Conservation (phyloP, 2,797 vertebrate species). For the Sebastes steindachneri region DNA sequence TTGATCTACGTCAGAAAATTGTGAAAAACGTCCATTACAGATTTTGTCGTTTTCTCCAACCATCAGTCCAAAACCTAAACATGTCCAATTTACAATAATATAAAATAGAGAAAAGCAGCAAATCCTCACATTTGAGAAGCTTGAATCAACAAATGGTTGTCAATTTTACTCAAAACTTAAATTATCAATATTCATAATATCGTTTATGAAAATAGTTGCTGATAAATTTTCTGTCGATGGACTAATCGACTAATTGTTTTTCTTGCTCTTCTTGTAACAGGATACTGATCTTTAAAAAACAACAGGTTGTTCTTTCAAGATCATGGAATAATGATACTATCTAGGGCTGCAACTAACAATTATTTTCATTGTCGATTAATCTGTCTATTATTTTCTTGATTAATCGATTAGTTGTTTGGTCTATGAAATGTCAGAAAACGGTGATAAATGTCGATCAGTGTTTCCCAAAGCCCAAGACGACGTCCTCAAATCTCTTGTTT, state of each 20-base stretch:
- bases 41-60: background rate
- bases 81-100: background rate
- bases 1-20: background rate
- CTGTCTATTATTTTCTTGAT: rapidly evolving
- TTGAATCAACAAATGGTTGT: background rate
- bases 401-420: no score
- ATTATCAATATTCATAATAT: no score
- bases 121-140: background rate
- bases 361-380: no score
- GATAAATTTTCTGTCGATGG: background rate
- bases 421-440: no score
- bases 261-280: background rate
- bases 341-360: no score
- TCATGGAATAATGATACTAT: background rate
- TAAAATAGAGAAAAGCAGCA: background rate
- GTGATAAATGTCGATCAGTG: no score
- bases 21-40: rapidly evolving
- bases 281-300: background rate
- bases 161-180: background rate
- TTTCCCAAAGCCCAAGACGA: no score
- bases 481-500: no score
- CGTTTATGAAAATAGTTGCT: background rate
- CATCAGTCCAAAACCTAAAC: background rate
- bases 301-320: background rate
- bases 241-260: background rate